phyloP scores from a whole-genome alignment of 37 sponge, comb jelly and placozoan species.

The Petrosia ficiformis region DNA sequence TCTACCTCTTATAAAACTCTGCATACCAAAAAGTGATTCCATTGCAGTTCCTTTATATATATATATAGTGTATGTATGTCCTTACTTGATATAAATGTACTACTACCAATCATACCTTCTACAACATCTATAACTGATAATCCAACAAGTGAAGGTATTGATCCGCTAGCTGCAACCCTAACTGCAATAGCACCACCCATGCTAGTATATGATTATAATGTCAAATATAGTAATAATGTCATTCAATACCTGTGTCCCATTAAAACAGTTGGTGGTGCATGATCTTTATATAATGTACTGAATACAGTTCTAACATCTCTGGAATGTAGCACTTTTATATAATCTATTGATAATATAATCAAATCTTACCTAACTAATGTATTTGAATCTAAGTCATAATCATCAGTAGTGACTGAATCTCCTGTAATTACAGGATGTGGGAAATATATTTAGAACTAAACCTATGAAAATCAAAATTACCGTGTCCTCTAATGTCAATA shows the following conservation, averaged over 20 bases:
- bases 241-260: slow-evolving; percentile 83
- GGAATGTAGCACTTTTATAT: not conserved
- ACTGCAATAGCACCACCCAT: slow-evolving; percentile 98
- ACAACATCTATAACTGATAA: slow-evolving; percentile 93
- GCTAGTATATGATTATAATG: slow-evolving; percentile 11
- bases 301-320: slow-evolving; percentile 57
- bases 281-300: slow-evolving; percentile 19
- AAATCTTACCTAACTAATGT: slow-evolving; percentile 54
- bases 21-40: slow-evolving; percentile 74
- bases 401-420: slow-evolving; percentile 56
- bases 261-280: slow-evolving; percentile 72
- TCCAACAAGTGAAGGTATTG: slow-evolving; percentile 64
- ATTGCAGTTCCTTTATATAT: slow-evolving; percentile 71
- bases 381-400: slow-evolving; percentile 61
- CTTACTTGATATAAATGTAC: not conserved
- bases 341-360: not conserved
- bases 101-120: too few species aligned
- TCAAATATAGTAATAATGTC: not conserved
- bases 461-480: slow-evolving; percentile 17
- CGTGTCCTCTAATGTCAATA: slow-evolving; percentile 77
- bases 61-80: not conserved
- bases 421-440: slow-evolving; percentile 56
- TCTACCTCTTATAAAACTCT: slow-evolving; percentile 65
- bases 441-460: too few species aligned
- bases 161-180: slow-evolving; percentile 46